These are phyloP conservation scores for Cheirogaleus major DNA, from an alignment of 2,797 vertebrate species.

Conservation along the genomic window DNA sequence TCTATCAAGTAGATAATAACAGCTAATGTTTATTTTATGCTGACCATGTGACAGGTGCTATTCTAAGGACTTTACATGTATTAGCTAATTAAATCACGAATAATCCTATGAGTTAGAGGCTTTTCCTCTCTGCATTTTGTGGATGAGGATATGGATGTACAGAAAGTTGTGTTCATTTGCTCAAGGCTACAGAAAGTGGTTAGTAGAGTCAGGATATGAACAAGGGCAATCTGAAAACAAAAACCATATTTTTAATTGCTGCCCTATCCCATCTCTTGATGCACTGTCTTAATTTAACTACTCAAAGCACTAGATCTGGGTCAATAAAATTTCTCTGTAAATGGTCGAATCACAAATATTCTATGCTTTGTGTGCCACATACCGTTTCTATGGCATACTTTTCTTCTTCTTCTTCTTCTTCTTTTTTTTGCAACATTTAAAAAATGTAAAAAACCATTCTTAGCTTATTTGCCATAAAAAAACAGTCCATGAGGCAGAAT, in stretches of 20 bases:
- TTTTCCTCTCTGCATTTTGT: conserved; percentile 28
- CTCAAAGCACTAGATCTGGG: neutral
- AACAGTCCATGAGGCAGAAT: neutral
- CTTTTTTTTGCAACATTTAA: neutral
- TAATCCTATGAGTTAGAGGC: neutral
- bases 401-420: neutral
- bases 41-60: neutral
- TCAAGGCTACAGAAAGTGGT: neutral
- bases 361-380: neutral
- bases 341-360: neutral
- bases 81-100: neutral
- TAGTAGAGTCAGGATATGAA: neutral
- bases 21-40: neutral
- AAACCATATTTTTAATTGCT: neutral
- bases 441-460: neutral
- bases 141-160: neutral
- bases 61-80: neutral
- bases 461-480: neutral
- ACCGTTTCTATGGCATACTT: neutral
- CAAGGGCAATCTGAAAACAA: neutral
- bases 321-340: neutral
- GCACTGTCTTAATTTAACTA: neutral
- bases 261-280: neutral
- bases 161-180: neutral
- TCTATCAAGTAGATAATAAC: neutral